A percentile compares a stretch with the other conserved stretches of the same genome.
Evolutionary conservation across 2,113 vertebrate genomes (phyloP).

Genomic region (Trinectes maculatus): DNA sequence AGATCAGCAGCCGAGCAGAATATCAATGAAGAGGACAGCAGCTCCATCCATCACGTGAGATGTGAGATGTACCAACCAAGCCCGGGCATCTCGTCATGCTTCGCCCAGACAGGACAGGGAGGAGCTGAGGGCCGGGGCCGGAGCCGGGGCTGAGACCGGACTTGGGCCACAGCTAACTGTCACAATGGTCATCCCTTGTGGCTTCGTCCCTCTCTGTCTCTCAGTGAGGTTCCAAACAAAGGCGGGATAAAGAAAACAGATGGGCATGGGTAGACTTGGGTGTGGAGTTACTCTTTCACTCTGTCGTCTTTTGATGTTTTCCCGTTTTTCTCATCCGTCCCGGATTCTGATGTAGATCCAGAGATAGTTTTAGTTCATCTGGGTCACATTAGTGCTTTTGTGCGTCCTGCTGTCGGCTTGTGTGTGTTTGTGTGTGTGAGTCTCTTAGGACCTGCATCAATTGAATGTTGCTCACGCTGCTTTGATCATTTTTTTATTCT

Average conservation of each 20-base stretch:
- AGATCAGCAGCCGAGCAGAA: conserved; percentile 59
- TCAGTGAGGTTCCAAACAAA: conserved; percentile 62
- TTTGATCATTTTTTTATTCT: conserved; percentile 56
- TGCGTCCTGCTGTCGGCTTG: no score
- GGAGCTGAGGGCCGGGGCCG: conserved; percentile 42
- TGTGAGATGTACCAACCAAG: conserved; percentile 39
- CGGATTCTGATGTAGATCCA: conserved; percentile 58
- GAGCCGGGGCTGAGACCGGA: conserved; percentile 36
- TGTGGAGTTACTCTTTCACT: conserved; percentile 70
- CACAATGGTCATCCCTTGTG: conserved; percentile 67
- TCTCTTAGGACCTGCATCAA: conserved; percentile 55
- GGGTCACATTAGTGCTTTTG: conserved; percentile 52
- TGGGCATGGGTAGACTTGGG: conserved; percentile 51
- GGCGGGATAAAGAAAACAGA: conserved; percentile 65
- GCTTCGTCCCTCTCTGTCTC: conserved; percentile 47
- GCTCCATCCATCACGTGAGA: conserved; percentile 55
- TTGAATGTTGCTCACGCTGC: conserved; percentile 57
- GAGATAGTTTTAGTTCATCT: conserved; percentile 50
- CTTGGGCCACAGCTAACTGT: conserved; percentile 33
- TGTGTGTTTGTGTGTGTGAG: conserved; percentile 21
- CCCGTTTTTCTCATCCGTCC: conserved; percentile 36
- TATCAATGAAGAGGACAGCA: conserved; percentile 74
- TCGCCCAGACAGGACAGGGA: conserved; percentile 34
- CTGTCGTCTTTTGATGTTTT: conserved; percentile 60
- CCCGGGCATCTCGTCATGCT: conserved; percentile 35